Evolutionary conservation across 2,888 invertebrate genomes (phyloP), one percentile per base, ranked within the genome.

Genomic region (Nebria brevicollis): DNA sequence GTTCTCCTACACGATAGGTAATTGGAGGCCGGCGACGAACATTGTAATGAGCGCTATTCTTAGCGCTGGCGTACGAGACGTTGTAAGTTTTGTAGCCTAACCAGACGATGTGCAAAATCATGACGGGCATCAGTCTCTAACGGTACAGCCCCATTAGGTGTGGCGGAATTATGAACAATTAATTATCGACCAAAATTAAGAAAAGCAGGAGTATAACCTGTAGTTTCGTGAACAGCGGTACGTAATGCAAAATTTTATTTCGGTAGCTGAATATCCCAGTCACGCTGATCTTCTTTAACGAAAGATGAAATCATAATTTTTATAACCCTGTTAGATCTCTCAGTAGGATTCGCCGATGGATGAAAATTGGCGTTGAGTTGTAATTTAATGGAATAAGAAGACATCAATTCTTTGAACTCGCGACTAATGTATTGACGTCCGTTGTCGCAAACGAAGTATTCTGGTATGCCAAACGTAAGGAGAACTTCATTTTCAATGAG

Each of bases 291-390:
- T 0, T 68, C 72, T 2, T 72, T 74, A 0, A 85, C 42, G 34
- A 81, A 84, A 8, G 82, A 66, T 1, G 73, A 54, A 0, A 85
- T 82, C 83, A 85, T 84, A 3, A 82, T 83, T 15, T 84, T 83
- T 5, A 85, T 11, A 0, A 83, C 83, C 0, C 84, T 65, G 43
- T 85, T 85, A 11, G 83, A 81, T 2, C 85, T n/a, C 43, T 85
- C 84, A 0, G 82, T 83, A 0, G 84, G 84, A 68, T 86, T 85
- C 0, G 83, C 84, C 73, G 85, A 85, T 0, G 84, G 82, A 20
- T 84, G 83, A 76, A 84, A 85, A 0, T 82, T 78, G 0, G 84
- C 83, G 0, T 83, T 15, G 84, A 82, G 0, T 83, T 15, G 42
- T 1, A 82, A 82, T n/a, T 70, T 68, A 5, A 84, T 76, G 0